phyloP scores from a whole-genome alignment of 2,888 invertebrate genomes.

The Drosophila diplacantha region DNA sequence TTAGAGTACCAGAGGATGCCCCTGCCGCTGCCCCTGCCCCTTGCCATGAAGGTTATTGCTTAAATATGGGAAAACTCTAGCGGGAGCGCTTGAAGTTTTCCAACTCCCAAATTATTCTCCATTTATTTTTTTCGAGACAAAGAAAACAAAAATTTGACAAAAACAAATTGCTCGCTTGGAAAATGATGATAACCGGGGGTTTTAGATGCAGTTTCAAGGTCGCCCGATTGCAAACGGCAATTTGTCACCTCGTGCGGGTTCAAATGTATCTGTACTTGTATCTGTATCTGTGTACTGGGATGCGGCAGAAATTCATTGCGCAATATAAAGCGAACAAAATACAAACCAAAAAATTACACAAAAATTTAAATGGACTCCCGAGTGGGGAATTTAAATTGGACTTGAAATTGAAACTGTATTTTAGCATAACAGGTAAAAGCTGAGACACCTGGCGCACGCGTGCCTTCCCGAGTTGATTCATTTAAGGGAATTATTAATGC shows the following conservation, averaged over 20 bases:
- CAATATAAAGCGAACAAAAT: slow-evolving; percentile 29
- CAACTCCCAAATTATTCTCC: slow-evolving; percentile 47
- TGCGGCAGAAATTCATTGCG: slow-evolving; percentile 40
- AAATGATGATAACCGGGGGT: slow-evolving; percentile 31
- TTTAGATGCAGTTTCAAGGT: slow-evolving; percentile 50
- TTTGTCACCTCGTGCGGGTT: slow-evolving; percentile 55
- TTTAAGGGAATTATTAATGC: background rate
- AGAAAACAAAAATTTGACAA: slow-evolving; percentile 59
- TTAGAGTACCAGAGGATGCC: slow-evolving; percentile 46
- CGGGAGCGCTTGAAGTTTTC: slow-evolving; percentile 8
- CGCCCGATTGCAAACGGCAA: slow-evolving; percentile 52
- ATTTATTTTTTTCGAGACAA: slow-evolving; percentile 46
- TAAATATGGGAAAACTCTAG: slow-evolving; percentile 61
- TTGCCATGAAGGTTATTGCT: slow-evolving; percentile 51
- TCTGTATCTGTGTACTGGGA: slow-evolving; percentile 5
- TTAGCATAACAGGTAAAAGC: slow-evolving; percentile 32
- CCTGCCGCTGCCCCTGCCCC: slow-evolving; percentile 2
- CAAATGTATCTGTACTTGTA: slow-evolving; percentile 16
- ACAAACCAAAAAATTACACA: slow-evolving; percentile 3
- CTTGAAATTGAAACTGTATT: slow-evolving; percentile 9
- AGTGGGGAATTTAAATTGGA: slow-evolving; percentile 17
- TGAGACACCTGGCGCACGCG: slow-evolving; percentile 5
- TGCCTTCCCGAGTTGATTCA: slow-evolving; percentile 1
- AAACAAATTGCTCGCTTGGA: slow-evolving; percentile 56
- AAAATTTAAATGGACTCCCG: slow-evolving; percentile 25